A percentile compares a stretch with the other conserved stretches of the same genome.
Evolutionary conservation across 2,797 vertebrate species (phyloP).

Genomic region (Hafferia zeledoni): DNA sequence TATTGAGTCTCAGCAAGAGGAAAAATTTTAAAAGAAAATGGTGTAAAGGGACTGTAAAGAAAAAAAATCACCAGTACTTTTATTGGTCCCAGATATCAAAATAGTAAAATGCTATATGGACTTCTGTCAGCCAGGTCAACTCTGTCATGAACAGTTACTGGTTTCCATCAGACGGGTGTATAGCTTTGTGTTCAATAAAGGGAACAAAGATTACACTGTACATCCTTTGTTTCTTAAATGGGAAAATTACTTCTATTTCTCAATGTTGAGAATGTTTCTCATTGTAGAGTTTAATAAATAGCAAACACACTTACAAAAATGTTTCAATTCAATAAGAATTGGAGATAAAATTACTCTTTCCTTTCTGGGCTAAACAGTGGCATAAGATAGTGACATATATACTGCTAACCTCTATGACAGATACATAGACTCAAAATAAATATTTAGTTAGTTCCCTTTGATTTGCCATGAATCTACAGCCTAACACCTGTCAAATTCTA

Average conservation of each 20-base stretch:
- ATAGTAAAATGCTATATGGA: neutral
- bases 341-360: neutral
- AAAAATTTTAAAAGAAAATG: neutral
- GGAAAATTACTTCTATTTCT: neutral
- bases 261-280: neutral
- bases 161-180: neutral
- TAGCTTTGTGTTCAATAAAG: neutral
- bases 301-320: neutral
- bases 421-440: neutral
- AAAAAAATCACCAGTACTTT: rapidly evolving
- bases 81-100: neutral
- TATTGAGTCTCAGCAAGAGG: neutral
- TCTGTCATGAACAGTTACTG: neutral
- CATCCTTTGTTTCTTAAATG: neutral
- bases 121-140: neutral
- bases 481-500: rapidly evolving
- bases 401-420: neutral
- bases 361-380: neutral
- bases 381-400: neutral
- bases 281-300: neutral
- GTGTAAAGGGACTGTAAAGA: neutral
- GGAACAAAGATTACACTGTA: neutral
- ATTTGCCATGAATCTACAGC: neutral
- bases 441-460: neutral
- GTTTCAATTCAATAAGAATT: neutral